These are phyloP conservation scores for Lycorma delicatula DNA, from an alignment of 1,140 invertebrate species.

Conservation along the genomic window DNA sequence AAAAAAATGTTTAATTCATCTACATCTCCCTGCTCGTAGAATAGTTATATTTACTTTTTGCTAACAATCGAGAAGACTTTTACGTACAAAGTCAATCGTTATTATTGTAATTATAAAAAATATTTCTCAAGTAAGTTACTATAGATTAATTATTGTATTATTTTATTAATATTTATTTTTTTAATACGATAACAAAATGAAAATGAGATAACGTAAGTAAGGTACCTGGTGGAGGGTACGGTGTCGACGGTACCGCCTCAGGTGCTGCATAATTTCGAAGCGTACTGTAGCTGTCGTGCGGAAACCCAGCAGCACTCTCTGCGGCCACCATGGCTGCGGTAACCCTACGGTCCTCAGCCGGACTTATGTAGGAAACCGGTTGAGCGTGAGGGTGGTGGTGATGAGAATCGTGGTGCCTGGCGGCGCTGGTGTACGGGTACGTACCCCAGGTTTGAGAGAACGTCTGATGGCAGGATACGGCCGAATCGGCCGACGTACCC, in stretches of 20 bases:
- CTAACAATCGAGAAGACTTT: too few relatives aligned
- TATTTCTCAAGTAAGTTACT: too few relatives aligned
- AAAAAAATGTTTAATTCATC: too few relatives aligned
- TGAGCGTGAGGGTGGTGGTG: constrained; percentile 41
- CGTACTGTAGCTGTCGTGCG: constrained; percentile 65
- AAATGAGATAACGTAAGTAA: too few relatives aligned
- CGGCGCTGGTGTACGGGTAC: constrained; percentile 50
- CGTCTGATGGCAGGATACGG: constrained; percentile 56
- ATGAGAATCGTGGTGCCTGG: constrained; percentile 50
- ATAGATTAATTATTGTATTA: too few relatives aligned
- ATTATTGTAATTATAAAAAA: too few relatives aligned
- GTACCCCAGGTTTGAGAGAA: constrained; percentile 64
- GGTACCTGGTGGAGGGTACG: constrained; percentile 70
- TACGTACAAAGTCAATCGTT: too few relatives aligned
- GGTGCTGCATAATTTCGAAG: constrained; percentile 63
- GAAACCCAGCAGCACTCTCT: constrained; percentile 51
- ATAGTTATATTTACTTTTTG: too few relatives aligned
- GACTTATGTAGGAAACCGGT: constrained; percentile 12
- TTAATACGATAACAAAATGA: too few relatives aligned
- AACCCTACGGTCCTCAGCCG: constrained; percentile 11
- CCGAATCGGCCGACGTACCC: constrained; percentile 44
- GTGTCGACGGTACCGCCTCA: constrained; percentile 64
- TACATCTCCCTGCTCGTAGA: too few relatives aligned
- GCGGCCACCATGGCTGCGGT: constrained; percentile 41
- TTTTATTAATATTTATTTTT: too few relatives aligned